Evolutionary conservation across 2,888 invertebrate genomes (phyloP), one percentile per base, ranked within the genome.

Genomic region (Axea sp.): DNA sequence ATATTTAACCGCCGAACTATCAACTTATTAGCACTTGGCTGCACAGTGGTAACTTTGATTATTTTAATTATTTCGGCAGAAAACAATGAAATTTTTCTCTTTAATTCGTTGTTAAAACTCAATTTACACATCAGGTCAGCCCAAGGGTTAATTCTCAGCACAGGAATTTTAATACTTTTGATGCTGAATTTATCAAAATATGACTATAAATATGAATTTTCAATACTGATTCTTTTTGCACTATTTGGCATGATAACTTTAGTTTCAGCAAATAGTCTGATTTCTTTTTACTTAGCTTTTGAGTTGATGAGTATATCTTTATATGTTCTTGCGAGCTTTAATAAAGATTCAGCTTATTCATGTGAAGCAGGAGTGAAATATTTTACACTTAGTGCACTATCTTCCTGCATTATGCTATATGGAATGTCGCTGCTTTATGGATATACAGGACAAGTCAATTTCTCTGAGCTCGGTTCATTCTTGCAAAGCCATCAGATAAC

Each of bases 31-130:
- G 45, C 45, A 45, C 45, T 45, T 45, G 28, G 45, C 45, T 28
- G 45, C 45, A 45, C 45, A 45, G 45, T 45, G 45, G 45, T 45
- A 45, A 45, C 45, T 45, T 45, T 45, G 45, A 45, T 45, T 45
- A 45, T 45, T 45, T 45, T 45, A 45, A 28, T 45, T 45, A 6
- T 45, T 45, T 45, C 45, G 45, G 45, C 45, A 45, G 45, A 45
- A 45, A 45, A 45, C 30, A 45, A 45, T 45, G 45, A 28, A 45
- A 45, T 45, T 45, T 45, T 45, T 45, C 45, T 45, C 45, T 45
- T 45, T 45, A 45, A 45, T 45, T 45, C 45, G 45, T 45, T 45
- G 28, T 45, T 45, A 28, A 45, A 45, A 45, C 45, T 45, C 45
- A 45, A 45, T 30, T 45, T 28, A 45, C 22, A 45, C 14, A 45